Base-by-base conservation (phyloP, 2,888 invertebrate genomes). In the Spodoptera picta region DNA sequence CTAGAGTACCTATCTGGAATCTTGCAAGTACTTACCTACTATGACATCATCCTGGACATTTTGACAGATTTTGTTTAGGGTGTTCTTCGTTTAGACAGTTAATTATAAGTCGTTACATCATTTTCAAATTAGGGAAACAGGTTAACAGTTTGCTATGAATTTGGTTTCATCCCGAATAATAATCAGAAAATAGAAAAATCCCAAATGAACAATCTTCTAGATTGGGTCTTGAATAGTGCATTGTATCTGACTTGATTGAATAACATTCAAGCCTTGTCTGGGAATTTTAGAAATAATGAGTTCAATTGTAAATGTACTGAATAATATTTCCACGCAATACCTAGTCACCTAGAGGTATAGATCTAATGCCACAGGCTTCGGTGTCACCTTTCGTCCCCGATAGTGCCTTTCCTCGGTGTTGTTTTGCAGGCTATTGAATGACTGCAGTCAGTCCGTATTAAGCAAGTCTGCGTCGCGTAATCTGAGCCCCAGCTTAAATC, bases 331-430 rank as follows among this genome's bases (percentile, higher is more conserved):
- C 66, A 77, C 66, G 77, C 75, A 82, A 80, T 82, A 80, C 82
- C 82, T 79, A 83, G 79, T 83, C 77, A 82, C 82, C 83, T 84
- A n/a, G n/a, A n/a, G n/a, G n/a, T n/a, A 85, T 84, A 87, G 79
- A 84, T 83, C 83, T 85, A 86, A 85, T 87, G 89, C 89, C 90
- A 87, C 90, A 90, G 88, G 85, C 90, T 84, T 82, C 82, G 90
- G 94, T 93, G 91, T 94, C 92, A 86, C 88, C 87, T 94, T 93
- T 88, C 94, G 89, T 87, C 88, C 88, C 84, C 90, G 88, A 91
- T 92, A 90, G 84, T 84, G 88, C 89, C 86, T 92, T 93, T 92
- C 90, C 90, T 89, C 82, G 88, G 90, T 91, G 86, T 91, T 87
- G 84, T 86, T 91, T 90, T 90, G 90, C 91, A 91, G 87, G 90